Conservation (phyloP, 2,113 vertebrate species). For the Xiphorhynchus elegans region DNA sequence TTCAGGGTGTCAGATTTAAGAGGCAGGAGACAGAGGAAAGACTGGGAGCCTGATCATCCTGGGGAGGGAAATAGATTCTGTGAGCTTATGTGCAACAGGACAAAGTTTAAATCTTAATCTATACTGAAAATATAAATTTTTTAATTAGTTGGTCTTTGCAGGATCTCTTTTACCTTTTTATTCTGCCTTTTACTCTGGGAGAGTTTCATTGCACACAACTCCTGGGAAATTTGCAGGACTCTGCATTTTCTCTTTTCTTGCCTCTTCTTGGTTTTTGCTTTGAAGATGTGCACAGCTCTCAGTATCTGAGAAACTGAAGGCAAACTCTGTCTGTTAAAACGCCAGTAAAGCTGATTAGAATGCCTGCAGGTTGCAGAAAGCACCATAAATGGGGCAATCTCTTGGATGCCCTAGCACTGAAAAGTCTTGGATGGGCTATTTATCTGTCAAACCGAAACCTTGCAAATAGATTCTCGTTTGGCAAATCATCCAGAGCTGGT, state of each 20-base stretch:
- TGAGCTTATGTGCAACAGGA: background rate
- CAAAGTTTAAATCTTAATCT: background rate
- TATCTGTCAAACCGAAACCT: background rate
- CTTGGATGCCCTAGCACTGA: background rate
- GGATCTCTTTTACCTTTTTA: background rate
- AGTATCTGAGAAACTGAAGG: background rate
- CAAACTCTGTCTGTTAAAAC: constrained; percentile 12
- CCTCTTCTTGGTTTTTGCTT: background rate
- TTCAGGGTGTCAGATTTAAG: background rate
- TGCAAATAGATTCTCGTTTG: background rate
- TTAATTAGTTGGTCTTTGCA: background rate
- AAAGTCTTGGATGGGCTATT: background rate
- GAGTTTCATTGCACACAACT: background rate
- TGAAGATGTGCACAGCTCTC: background rate
- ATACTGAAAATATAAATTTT: background rate
- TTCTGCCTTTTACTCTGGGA: background rate
- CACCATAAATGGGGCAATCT: background rate
- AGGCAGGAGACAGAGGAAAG: background rate
- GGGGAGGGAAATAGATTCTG: background rate
- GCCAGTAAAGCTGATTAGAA: constrained; percentile 17
- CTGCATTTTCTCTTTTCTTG: background rate
- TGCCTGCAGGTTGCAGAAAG: background rate
- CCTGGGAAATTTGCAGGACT: background rate
- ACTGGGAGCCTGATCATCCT: background rate
- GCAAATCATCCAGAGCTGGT: constrained; percentile 10